A percentile compares a stretch with the other conserved stretches of the same genome.
Evolutionary conservation across 2,888 invertebrate species (phyloP).

Genomic region (Scaptomyza flava): DNA sequence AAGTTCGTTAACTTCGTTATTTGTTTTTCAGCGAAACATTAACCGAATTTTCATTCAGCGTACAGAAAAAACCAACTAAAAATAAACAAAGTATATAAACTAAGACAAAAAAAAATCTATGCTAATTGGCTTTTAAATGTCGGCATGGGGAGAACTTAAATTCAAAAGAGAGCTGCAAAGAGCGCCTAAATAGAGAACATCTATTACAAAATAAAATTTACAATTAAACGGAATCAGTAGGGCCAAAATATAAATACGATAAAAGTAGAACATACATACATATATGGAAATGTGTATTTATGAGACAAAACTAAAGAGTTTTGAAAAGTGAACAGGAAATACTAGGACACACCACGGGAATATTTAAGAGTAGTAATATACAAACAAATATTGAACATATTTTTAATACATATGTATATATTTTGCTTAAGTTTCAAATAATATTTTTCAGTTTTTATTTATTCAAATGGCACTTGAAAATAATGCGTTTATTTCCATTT

Average conservation of each 20-base stretch:
- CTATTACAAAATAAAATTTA: slow-evolving; percentile 16
- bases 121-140: slow-evolving; percentile 66
- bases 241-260: slow-evolving; percentile 24
- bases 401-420: neutral
- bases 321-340: neutral
- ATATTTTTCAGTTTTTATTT: neutral
- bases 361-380: slow-evolving; percentile 28
- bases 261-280: slow-evolving; percentile 16
- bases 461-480: slow-evolving; percentile 22
- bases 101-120: slow-evolving; percentile 29
- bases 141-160: slow-evolving; percentile 2
- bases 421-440: slow-evolving; percentile 43
- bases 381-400: neutral
- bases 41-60: slow-evolving; percentile 46
- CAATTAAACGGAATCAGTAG: slow-evolving; percentile 44
- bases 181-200: slow-evolving; percentile 8
- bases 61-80: slow-evolving; percentile 40
- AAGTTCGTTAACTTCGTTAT: slow-evolving; percentile 31
- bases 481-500: slow-evolving; percentile 35
- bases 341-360: neutral
- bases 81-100: slow-evolving; percentile 48
- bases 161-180: slow-evolving; percentile 14
- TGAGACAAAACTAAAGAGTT: neutral
- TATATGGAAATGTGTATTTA: neutral
- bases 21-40: slow-evolving; percentile 51